Evolutionary conservation across 2,888 invertebrate genomes (phyloP).

Genomic region (Sabatieria punctata): DNA sequence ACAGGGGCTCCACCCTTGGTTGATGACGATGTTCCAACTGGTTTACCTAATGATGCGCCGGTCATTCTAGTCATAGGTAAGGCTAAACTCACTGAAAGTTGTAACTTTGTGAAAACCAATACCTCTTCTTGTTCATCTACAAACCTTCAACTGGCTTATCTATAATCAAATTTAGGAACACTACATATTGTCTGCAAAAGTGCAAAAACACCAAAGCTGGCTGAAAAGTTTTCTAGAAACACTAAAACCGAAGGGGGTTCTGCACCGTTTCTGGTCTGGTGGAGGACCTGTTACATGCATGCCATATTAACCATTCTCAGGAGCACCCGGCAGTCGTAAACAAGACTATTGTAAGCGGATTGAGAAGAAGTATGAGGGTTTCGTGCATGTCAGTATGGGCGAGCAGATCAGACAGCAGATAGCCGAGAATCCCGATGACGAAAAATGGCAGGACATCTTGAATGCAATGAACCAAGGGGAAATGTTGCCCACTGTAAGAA

Average conservation of each 20-base stretch:
- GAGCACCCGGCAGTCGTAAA: constrained; percentile 28
- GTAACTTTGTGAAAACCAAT: too few species aligned
- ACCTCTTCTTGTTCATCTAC: too few species aligned
- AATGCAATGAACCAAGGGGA: constrained; percentile 27
- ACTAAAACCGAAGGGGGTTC: too few species aligned
- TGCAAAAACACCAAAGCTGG: too few species aligned
- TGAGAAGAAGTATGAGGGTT: constrained; percentile 29
- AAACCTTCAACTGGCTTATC: too few species aligned
- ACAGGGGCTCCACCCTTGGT: too few species aligned
- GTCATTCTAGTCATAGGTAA: constrained; percentile 25
- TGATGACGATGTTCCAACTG: constrained; percentile 11
- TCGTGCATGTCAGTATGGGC: constrained; percentile 26
- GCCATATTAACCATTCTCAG: constrained; percentile 14
- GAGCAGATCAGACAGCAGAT: constrained; percentile 31
- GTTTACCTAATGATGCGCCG: constrained; percentile 22
- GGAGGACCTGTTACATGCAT: too few species aligned
- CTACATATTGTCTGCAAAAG: too few species aligned
- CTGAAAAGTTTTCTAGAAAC: too few species aligned
- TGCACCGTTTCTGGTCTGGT: too few species aligned
- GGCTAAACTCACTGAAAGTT: too few species aligned
- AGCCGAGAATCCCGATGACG: constrained; percentile 21
- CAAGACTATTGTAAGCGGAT: constrained; percentile 20
- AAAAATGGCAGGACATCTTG: constrained; percentile 25
- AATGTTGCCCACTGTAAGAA: constrained; percentile 22
- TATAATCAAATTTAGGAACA: too few species aligned